A percentile compares a stretch with the other conserved stretches of the same genome.
These are phyloP conservation scores for Aplidium turbinatum DNA, from an alignment of 23 tunicate genomes.

Conservation along the genomic window DNA sequence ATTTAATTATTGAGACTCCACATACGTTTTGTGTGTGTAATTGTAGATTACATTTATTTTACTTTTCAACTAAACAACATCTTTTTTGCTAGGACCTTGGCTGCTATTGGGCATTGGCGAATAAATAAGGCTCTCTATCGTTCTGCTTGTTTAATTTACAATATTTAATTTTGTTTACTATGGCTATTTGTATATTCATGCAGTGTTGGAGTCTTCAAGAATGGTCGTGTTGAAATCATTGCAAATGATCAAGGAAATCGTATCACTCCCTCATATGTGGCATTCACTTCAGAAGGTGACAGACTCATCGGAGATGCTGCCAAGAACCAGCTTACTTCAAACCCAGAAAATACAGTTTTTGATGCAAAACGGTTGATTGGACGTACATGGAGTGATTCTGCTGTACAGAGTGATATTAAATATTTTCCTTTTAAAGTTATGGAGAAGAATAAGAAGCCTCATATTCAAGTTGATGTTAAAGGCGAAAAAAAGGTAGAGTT, in stretches of 20 bases:
- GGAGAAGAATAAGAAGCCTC: constrained; percentile 57
- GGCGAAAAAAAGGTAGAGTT: constrained; percentile 41
- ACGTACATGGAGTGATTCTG: constrained; percentile 49
- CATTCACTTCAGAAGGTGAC: constrained; percentile 74
- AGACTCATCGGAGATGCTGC: constrained; percentile 76
- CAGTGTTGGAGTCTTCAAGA: constrained; percentile 59
- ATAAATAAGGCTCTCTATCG: neutral
- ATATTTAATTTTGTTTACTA: too few species aligned
- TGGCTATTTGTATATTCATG: neutral
- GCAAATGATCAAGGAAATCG: constrained; percentile 83
- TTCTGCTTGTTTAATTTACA: neutral
- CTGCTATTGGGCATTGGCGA: neutral
- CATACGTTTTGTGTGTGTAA: too few species aligned
- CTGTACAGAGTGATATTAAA: constrained; percentile 67
- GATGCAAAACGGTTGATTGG: constrained; percentile 73
- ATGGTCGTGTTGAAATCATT: constrained; percentile 74
- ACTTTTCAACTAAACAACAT: too few species aligned
- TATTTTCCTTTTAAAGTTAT: constrained; percentile 60
- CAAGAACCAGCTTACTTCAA: constrained; percentile 70
- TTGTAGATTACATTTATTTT: too few species aligned
- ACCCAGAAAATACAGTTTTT: constrained; percentile 72
- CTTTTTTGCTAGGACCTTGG: neutral
- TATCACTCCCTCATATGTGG: constrained; percentile 88
- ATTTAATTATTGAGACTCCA: too few species aligned
- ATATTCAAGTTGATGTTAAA: constrained; percentile 47